Evolutionary conservation across 1,140 invertebrate species (phyloP).

Genomic region (Thaumetopoea pityocampa): DNA sequence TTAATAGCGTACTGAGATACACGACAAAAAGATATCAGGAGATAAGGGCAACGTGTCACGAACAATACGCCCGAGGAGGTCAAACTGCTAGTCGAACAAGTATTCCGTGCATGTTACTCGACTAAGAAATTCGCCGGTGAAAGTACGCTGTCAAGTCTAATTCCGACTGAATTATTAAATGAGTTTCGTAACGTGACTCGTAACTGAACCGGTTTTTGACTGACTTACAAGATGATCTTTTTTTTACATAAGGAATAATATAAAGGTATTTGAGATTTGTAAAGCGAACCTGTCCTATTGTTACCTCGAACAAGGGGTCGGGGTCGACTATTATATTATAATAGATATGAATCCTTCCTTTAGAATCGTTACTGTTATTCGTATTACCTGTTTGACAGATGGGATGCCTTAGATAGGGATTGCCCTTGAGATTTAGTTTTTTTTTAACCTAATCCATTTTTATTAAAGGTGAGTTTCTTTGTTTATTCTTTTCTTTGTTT

Average conservation of each 20-base stretch:
- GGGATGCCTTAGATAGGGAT: conserved; percentile 4
- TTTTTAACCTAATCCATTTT: conserved; percentile 1
- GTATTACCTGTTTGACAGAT: conserved; percentile 32
- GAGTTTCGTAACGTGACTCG: conserved; percentile 58
- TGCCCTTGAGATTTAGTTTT: conserved; percentile 8
- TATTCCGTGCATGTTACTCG: conserved; percentile 39
- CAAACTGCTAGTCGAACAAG: conserved; percentile 45
- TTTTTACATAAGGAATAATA: conserved; percentile 45
- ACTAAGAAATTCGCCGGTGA: conserved; percentile 62
- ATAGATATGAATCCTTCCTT: conserved; percentile 41
- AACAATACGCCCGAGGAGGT: conserved; percentile 47
- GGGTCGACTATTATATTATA: conserved; percentile 33
- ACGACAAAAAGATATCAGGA: conserved; percentile 34
- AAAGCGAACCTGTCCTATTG: conserved; percentile 47
- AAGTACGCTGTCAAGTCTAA: conserved; percentile 56
- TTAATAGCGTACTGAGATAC: conserved; percentile 28
- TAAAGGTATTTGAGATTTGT: conserved; percentile 37
- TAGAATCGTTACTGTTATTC: conserved; percentile 39
- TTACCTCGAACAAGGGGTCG: conserved; percentile 31
- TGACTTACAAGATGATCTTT: conserved; percentile 38
- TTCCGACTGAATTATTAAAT: conserved; percentile 53
- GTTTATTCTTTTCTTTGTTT: neutral
- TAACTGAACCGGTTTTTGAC: conserved; percentile 53
- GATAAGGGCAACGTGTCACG: conserved; percentile 7
- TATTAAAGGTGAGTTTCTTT: conserved; percentile 1